phyloP scores from a whole-genome alignment of 1,140 invertebrate genomes.

The Macrocentrus cingulum region DNA sequence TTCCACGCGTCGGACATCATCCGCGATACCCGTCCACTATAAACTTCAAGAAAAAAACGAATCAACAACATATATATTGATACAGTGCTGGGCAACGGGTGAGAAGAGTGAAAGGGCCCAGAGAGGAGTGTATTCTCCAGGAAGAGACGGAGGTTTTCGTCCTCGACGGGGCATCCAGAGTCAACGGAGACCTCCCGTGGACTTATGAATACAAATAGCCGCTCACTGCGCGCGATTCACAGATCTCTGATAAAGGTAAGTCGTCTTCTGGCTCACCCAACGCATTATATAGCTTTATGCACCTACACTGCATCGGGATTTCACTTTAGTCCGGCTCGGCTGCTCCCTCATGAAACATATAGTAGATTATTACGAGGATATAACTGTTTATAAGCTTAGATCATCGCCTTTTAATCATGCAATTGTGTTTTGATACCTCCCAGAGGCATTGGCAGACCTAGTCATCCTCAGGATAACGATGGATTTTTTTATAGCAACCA shows the following conservation, averaged over 20 bases:
- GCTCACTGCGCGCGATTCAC: slow-evolving; percentile 57
- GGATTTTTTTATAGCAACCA: too few relatives aligned
- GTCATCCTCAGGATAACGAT: too few relatives aligned
- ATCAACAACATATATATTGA: not conserved
- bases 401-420: not conserved
- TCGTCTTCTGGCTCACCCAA: slow-evolving; percentile 26
- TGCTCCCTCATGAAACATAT: not conserved
- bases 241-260: slow-evolving; percentile 56
- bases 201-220: slow-evolving; percentile 62
- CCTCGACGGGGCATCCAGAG: slow-evolving; percentile 12
- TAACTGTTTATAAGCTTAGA: slow-evolving; percentile 16
- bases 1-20: slow-evolving; percentile 4
- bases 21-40: not conserved
- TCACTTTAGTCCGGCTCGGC: not conserved
- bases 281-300: not conserved
- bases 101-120: slow-evolving; percentile 8
- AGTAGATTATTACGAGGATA: not conserved
- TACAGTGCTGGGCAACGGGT: not conserved
- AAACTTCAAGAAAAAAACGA: slow-evolving; percentile 1
- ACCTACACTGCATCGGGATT: not conserved
- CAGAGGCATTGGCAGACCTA: too few relatives aligned
- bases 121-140: slow-evolving; percentile 12
- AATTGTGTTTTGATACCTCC: too few relatives aligned
- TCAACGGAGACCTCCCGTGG: slow-evolving; percentile 53
- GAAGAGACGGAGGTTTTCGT: slow-evolving; percentile 13